Evolutionary conservation across 2,888 invertebrate genomes (phyloP), one percentile per base, ranked within the genome.

Genomic region (Hedya salicella): DNA sequence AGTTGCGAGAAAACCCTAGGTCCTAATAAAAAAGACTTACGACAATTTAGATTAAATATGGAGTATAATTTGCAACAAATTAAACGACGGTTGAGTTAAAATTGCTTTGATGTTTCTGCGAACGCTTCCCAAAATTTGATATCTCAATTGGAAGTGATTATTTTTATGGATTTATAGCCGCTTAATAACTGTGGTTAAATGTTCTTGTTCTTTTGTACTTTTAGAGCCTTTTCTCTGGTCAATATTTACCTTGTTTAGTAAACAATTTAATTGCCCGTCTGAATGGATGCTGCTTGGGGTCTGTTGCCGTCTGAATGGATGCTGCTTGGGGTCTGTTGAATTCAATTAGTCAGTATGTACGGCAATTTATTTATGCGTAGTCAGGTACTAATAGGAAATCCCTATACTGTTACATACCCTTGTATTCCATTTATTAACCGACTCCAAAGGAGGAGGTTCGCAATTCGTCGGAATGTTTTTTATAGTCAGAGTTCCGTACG

Each of bases 141-240:
- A 68, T 69, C 71, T 73, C 70, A 73, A 73, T 73, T 64, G 61
- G 53, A 40, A 65, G 60, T 67, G 69, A 69, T 72, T 61, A 69
- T 69, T 64, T 70, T 66, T 61, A 50, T 42, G 44, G 61, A 70
- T 73, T 71, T 70, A 69, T 67, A 70, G 53, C 30, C 32, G 25
- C n/a, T 8, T 67, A 68, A 70, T 64, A 66, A 62, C 67, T 44
- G 46, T 66, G 53, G 59, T 70, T 52, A 48, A 67, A 70, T 49
- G 48, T 50, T 60, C 50, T 60, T 19, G 32, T 64, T 32, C 13
- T 19, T 49, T 57, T 39, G 52, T 5, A 17, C 25, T 39, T 52
- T 46, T 6, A 13, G 52, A 53, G 32, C n/a, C 25, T 57, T 50
- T 64, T 42, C 54, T 60, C 42, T 8, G 17, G 44, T 56, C 56